Evolutionary conservation across 2,113 vertebrate genomes (phyloP).

Genomic region (Helogale parvula): DNA sequence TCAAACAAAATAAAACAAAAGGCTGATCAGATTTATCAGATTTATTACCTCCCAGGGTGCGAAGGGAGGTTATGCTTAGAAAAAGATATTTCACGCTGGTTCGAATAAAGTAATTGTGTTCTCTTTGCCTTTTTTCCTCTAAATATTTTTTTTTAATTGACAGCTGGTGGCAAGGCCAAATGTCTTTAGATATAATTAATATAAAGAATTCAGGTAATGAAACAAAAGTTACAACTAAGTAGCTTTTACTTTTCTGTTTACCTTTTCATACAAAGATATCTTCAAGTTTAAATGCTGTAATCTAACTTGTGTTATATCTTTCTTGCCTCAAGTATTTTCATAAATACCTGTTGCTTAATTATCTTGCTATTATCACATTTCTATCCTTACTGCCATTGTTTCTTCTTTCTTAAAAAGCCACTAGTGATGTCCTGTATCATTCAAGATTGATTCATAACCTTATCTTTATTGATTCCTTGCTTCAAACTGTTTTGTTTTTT

Average conservation of each 20-base stretch:
- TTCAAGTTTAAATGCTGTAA: background rate
- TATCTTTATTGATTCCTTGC: background rate
- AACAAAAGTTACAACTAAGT: background rate
- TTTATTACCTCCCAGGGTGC: background rate
- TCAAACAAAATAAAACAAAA: background rate
- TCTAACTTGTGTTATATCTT: background rate
- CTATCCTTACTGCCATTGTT: background rate
- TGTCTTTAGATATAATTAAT: background rate
- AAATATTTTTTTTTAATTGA: background rate
- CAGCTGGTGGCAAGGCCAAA: background rate
- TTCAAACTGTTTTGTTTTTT: background rate
- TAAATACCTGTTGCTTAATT: background rate
- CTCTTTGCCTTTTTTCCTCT: background rate
- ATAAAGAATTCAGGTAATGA: background rate
- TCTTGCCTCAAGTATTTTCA: background rate
- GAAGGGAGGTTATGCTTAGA: background rate
- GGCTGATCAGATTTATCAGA: background rate
- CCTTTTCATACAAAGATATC: background rate
- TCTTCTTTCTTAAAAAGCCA: background rate
- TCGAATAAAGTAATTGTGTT: background rate
- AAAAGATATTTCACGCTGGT: background rate
- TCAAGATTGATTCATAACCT: background rate
- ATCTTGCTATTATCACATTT: background rate
- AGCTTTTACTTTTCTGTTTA: background rate
- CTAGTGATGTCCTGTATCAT: background rate